Base-by-base conservation (phyloP, 2,888 invertebrate species). In the Nematopogon swammerdamellus region DNA sequence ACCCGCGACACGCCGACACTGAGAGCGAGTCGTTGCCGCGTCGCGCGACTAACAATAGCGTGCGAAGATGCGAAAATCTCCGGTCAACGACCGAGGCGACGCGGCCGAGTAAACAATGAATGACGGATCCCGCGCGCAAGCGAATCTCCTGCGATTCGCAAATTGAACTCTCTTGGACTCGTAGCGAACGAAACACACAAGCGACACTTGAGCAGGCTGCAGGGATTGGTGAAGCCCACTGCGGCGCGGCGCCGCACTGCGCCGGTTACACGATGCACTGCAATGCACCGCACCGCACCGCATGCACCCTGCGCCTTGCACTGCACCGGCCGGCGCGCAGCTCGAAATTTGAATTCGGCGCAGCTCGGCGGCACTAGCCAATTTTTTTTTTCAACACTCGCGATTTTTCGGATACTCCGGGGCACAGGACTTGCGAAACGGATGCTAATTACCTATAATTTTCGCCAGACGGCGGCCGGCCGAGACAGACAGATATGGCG, bases 401-500 rank as follows among this genome's bases (percentile, higher is more conserved):
- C n/a, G 14, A 36, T 6, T 36, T 36, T 36, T 14, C 11, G 8
- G 14, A 8, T 14, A 14, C 8, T 3, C 11, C 36, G 8, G 36
- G 36, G 11, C 14, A 3, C n/a, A 8, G 11, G 36, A 36, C 3
- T 36, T 14, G 36, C 36, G 36, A 36, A 36, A 36, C 8, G 36
- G 66, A 69, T 72, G 72, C 80, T 77, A 76, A 79, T 81, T 81
- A 81, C 81, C 81, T 81, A 80, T 76, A 72, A 81, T 80, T 81
- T 81, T 81, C 79, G 77, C 76, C 80, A 80, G 73, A 75, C 77
- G 79, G 74, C 77, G 79, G 74, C 77, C n/a, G 77, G 74, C 80
- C 80, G 79, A 80, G 81, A 81, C 80, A 80, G 81, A 81, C 80
- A 84, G 84, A 83, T 85, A 85, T 85, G 84, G 85, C 85, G 85